Percentiles rank a stretch among this genome's conserved stretches.
phyloP scores from a whole-genome alignment of 2,797 vertebrate genomes.

The Cynodonichthys magdalenae region DNA sequence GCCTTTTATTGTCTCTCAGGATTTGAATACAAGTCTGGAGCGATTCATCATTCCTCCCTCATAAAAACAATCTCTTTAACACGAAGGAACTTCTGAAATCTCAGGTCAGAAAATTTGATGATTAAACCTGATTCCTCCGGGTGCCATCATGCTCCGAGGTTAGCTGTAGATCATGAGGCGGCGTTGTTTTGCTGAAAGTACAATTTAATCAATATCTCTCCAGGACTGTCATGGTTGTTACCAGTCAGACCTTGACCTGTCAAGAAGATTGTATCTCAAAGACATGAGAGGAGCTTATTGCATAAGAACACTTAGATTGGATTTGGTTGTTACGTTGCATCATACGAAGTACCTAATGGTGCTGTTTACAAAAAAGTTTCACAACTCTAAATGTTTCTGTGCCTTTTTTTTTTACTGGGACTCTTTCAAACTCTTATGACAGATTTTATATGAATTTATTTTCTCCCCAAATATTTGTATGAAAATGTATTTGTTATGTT shows the following conservation, averaged over 20 bases:
- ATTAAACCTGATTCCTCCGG: slow-evolving; percentile 37
- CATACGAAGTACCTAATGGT: neutral
- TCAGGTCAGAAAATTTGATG: slow-evolving; percentile 27
- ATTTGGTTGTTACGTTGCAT: neutral
- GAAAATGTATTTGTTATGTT: neutral
- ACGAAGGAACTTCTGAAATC: slow-evolving; percentile 18
- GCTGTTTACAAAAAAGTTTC: neutral
- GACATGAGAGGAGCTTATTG: slow-evolving; percentile 33
- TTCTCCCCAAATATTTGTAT: neutral
- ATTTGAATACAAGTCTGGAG: slow-evolving; percentile 47
- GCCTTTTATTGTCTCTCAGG: slow-evolving; percentile 42
- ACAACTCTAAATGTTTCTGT: neutral
- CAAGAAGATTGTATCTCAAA: slow-evolving; percentile 53
- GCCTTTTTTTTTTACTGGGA: neutral
- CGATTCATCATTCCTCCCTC: slow-evolving; percentile 29
- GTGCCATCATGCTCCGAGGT: slow-evolving; percentile 45
- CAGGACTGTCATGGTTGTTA: slow-evolving; percentile 34
- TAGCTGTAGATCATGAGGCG: slow-evolving; percentile 44
- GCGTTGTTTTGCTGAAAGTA: slow-evolving; percentile 26
- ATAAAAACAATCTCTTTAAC: slow-evolving; percentile 25
- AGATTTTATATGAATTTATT: too few species aligned
- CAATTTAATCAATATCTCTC: slow-evolving; percentile 54
- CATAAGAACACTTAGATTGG: neutral
- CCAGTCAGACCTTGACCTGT: slow-evolving; percentile 26
- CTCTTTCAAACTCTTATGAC: neutral